A percentile compares a stretch with the other conserved stretches of the same genome.
phyloP scores from a whole-genome alignment of 2,888 invertebrate species.

The Thecocarcelia acutangulata region DNA sequence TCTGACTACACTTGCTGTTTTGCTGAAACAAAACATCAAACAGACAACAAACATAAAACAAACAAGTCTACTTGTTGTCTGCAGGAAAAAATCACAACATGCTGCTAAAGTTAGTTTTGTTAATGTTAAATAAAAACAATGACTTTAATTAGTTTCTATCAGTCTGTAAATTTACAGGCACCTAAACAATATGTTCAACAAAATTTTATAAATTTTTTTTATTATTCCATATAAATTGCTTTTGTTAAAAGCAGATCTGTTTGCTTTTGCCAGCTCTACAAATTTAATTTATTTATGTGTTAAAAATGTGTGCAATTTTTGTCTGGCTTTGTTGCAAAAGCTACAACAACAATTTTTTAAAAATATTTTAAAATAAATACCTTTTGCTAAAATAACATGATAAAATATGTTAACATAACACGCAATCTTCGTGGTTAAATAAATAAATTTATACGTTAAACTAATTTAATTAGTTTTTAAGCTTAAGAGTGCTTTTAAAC shows the following conservation, averaged over 20 bases:
- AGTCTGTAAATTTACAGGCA: constrained; percentile 55
- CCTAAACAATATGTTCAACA: constrained; percentile 57
- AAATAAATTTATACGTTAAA: constrained; percentile 62
- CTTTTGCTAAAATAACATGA: constrained; percentile 58
- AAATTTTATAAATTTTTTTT: constrained; percentile 55
- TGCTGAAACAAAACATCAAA: constrained; percentile 26
- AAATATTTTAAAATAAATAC: constrained; percentile 47
- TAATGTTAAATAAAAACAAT: constrained; percentile 62
- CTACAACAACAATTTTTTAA: not conserved
- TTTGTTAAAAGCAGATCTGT: constrained; percentile 9
- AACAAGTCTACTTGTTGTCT: constrained; percentile 48
- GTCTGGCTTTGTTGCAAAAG: not conserved
- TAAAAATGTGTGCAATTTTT: constrained; percentile 11
- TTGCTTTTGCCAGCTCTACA: constrained; percentile 13
- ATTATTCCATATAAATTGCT: constrained; percentile 32
- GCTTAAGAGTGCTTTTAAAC: constrained; percentile 50
- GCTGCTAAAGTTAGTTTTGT: constrained; percentile 59
- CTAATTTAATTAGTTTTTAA: constrained; percentile 68
- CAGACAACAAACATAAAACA: not conserved
- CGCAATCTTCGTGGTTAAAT: constrained; percentile 63
- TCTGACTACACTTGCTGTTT: constrained; percentile 38
- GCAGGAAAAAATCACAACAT: constrained; percentile 43
- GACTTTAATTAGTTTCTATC: constrained; percentile 68
- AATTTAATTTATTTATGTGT: constrained; percentile 54
- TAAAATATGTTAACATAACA: constrained; percentile 69